Evolutionary conservation across 1,140 invertebrate species (phyloP).

Genomic region (Acromyrmex heyeri): DNA sequence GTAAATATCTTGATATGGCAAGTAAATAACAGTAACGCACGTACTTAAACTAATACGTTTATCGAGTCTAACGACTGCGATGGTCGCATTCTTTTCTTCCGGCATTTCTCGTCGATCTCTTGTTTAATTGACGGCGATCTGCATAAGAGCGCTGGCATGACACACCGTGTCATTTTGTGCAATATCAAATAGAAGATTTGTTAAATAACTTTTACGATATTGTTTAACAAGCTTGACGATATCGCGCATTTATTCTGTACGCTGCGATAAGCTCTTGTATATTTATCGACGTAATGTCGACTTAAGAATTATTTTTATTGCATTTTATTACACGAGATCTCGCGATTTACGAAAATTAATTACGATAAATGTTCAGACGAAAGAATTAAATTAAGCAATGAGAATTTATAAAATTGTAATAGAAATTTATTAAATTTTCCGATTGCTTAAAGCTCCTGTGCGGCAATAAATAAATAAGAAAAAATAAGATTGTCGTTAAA

Average conservation of each 20-base stretch:
- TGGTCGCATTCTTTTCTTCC: neutral
- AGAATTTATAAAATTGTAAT: neutral
- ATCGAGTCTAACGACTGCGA: neutral
- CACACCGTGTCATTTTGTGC: constrained; percentile 3
- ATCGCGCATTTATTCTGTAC: constrained; percentile 15
- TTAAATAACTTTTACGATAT: constrained; percentile 30
- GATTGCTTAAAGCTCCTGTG: neutral
- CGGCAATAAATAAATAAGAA: neutral
- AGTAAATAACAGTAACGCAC: constrained; percentile 66
- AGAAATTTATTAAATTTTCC: neutral
- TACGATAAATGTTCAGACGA: neutral
- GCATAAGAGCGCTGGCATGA: constrained; percentile 26
- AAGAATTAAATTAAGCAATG: neutral
- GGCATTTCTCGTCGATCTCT: constrained; percentile 12
- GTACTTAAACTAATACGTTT: constrained; percentile 33
- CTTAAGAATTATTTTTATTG: neutral
- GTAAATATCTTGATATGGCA: constrained; percentile 68
- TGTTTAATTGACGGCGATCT: constrained; percentile 4
- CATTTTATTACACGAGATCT: constrained; percentile 1
- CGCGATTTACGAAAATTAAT: neutral
- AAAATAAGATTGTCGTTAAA: neutral
- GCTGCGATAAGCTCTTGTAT: constrained; percentile 32
- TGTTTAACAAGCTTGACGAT: constrained; percentile 27
- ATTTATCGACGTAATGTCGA: constrained; percentile 5
- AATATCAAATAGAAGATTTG: constrained; percentile 22